Evolutionary conservation across 2,888 invertebrate genomes (phyloP).

Genomic region (Callinectes sapidus): DNA sequence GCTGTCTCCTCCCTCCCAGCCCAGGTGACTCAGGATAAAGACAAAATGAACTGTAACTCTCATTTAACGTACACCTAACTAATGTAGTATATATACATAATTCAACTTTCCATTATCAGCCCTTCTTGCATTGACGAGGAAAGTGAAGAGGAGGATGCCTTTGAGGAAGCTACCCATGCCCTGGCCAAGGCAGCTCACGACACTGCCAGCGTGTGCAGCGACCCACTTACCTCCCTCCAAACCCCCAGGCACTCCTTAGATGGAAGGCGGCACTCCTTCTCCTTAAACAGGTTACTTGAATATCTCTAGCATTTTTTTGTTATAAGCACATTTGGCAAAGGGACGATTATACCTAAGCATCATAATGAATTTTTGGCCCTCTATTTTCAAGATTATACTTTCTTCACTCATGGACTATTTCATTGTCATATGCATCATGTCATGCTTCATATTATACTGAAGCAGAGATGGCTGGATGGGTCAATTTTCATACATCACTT

Average conservation of each 20-base stretch:
- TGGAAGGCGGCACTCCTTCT: not conserved
- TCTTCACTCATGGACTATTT: not conserved
- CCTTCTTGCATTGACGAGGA: constrained; percentile 58
- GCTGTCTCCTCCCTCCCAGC: not conserved
- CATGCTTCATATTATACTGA: too few species aligned
- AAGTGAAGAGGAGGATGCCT: constrained; percentile 38
- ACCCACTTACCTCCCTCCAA: not conserved
- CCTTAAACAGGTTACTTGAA: constrained; percentile 32
- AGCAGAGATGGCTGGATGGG: too few species aligned
- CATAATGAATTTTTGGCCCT: not conserved
- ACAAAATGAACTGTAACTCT: not conserved
- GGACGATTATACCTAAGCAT: not conserved
- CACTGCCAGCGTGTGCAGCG: constrained; percentile 48
- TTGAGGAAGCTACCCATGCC: constrained; percentile 31
- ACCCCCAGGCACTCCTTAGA: not conserved
- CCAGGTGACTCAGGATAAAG: not conserved
- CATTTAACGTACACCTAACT: too few species aligned
- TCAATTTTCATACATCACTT: too few species aligned
- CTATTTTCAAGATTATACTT: not conserved
- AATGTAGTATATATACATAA: not conserved
- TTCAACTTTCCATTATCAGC: not conserved
- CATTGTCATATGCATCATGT: not conserved
- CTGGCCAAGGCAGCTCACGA: constrained; percentile 54
- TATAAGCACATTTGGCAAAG: not conserved
- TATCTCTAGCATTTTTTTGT: not conserved